Base-by-base conservation (phyloP, 2,888 invertebrate genomes). In the Euzophera pinguis region DNA sequence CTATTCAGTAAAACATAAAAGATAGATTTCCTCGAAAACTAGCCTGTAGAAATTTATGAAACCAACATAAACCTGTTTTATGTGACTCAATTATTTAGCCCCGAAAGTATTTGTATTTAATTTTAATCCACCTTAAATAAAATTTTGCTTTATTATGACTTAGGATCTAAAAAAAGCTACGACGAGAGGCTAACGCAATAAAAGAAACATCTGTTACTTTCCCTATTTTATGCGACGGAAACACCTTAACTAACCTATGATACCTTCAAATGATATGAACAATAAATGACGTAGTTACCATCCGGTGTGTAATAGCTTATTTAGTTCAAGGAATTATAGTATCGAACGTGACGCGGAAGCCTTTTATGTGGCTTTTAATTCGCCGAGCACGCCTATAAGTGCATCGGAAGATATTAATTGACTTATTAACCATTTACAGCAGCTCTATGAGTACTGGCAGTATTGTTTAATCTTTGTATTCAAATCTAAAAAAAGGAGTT, bases 281-380 rank as follows among this genome's bases (percentile, higher is more conserved):
- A 43, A 29, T 43, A 43, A 43, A 43, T 43, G 43, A 13, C 43
- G n/a, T 38, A 12, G 38, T 12, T 29, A 29, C 12, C 29, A 43
- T 43, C 43, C 43, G 27, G 43, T 13, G 10, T 12, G 27, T 43
- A 29, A 43, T 43, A 43, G 43, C 43, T 27, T 43, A 43, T 43
- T 22, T 43, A 43, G 43, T 43, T 43, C 27, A 43, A 29, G 13
- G 43, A 43, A 43, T 10, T 43, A 43, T 43, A 27, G 43, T 13
- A 43, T 27, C 0, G 43, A 29, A 43, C 43, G 43, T 43, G 43
- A 43, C 13, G 43, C 43, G 43, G 43, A 43, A 43, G 29, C 29
- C 29, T 43, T 29, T 43, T 43, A 29, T 43, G 27, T 43, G 29
- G 13, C 27, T 27, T 43, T 43, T 43, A 27, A 43, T 43, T 43